Base-by-base conservation (phyloP, 2,797 vertebrate species). In the Zalophus californianus region DNA sequence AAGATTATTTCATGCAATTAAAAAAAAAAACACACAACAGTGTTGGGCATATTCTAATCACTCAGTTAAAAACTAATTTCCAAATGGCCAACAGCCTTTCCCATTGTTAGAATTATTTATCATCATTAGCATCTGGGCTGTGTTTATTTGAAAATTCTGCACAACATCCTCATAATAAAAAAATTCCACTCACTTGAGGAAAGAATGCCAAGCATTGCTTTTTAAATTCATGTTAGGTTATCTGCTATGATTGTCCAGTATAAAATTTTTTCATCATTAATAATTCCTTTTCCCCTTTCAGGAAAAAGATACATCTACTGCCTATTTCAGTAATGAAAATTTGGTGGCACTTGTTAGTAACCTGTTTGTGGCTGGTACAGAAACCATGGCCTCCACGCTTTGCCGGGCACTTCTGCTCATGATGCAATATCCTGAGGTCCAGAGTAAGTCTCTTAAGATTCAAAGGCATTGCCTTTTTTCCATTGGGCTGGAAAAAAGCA, bases 341-440 rank as follows among this genome's bases (percentile, higher is more conserved):
- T 85, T 99, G 85, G 32, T 98, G 32, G 90, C 44, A 8, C 89
- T 98, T 86, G 41, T 98, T 84, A 96, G 38, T 90, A 98, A 98
- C 68, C 97, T 99, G 35, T 99, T 99, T 96, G 95, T 11, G 15
- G 98, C 98, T 78, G 98, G 98, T 32, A 98, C 98, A 27, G 98
- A 99, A 80, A 99, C 98, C 12, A 98, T 90, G 1, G 95, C 98
- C 38, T 97, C 98, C 70, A 99, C 98, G 0, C 90, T 99, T 2
- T 87, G 92, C 70, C 99, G 99, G 98, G 97, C 97, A 18, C 97
- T 99, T 83, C 98, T 98, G 62, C 98, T 98, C 54, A 98, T 99
- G 98, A 88, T 98, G 1, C 97, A 97, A 70, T 97, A 98, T 54
- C 98, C 98, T 58, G 97, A 99, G 58, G 97, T 99, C 89, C 98